Percentiles rank a stretch among this genome's conserved stretches.
Conservation (phyloP, 2,888 invertebrate species). For the Silvanus unidentatus region DNA sequence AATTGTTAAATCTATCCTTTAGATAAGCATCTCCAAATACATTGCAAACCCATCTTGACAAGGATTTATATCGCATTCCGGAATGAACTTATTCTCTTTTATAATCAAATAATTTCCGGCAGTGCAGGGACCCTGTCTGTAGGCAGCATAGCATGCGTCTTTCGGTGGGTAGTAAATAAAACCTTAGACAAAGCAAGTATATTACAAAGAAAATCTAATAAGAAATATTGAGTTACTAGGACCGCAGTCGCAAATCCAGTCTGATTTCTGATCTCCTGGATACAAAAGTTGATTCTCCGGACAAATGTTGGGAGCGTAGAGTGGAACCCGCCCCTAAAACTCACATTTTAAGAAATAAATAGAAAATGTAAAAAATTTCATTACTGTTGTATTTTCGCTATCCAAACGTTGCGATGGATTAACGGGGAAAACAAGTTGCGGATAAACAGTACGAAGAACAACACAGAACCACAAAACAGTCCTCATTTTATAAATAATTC, state of each 20-base stretch:
- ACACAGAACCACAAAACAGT: neutral
- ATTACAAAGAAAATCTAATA: neutral
- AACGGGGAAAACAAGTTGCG: conserved; percentile 21
- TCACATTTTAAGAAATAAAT: neutral
- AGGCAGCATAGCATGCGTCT: conserved; percentile 59
- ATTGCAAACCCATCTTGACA: conserved; percentile 54
- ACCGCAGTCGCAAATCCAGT: conserved; percentile 61
- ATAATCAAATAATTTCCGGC: conserved; percentile 53
- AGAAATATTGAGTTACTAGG: conserved; percentile 44
- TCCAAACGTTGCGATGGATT: conserved; percentile 21
- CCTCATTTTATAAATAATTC: too few species aligned
- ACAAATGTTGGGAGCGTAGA: conserved; percentile 52
- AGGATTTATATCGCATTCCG: conserved; percentile 57
- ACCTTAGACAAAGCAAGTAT: conserved; percentile 43
- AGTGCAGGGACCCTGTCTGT: conserved; percentile 59
- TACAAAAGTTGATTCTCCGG: conserved; percentile 60
- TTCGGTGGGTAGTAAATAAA: conserved; percentile 56
- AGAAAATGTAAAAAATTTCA: conserved; percentile 10
- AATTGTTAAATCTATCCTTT: too few species aligned
- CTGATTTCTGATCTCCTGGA: conserved; percentile 56
- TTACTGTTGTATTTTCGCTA: conserved; percentile 17
- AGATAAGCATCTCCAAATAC: too few species aligned
- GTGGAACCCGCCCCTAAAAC: conserved; percentile 23
- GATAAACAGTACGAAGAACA: neutral
- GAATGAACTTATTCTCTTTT: conserved; percentile 48